Evolutionary conservation across 2,888 invertebrate species (phyloP).

Genomic region (Matsumyia berberina): DNA sequence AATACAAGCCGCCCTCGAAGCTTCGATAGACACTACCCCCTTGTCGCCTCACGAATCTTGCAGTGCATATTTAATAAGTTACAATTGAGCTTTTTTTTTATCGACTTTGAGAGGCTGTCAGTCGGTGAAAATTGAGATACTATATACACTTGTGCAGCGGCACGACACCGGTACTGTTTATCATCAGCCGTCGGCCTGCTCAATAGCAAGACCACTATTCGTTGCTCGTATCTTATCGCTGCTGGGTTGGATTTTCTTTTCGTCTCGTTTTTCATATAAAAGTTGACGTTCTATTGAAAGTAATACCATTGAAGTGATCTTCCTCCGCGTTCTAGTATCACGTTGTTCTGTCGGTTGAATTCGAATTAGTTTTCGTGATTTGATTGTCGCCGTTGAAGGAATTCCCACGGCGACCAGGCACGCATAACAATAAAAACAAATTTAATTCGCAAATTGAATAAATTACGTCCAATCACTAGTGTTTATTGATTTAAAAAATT

Average conservation of each 20-base stretch:
- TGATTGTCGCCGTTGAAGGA: not conserved
- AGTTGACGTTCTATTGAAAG: constrained; percentile 68
- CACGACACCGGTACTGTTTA: constrained; percentile 57
- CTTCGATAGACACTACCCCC: constrained; percentile 29
- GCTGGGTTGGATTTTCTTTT: constrained; percentile 20
- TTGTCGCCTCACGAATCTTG: not conserved
- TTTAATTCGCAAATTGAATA: constrained; percentile 18
- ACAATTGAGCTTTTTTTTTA: constrained; percentile 68
- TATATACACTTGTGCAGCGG: constrained; percentile 42
- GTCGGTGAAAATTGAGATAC: constrained; percentile 54
- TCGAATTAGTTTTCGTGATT: not conserved
- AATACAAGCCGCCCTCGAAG: constrained; percentile 14
- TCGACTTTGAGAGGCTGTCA: constrained; percentile 7
- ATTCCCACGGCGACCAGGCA: constrained; percentile 23
- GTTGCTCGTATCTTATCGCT: constrained; percentile 50
- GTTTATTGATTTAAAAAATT: not conserved
- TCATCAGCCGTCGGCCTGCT: constrained; percentile 14
- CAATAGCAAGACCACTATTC: constrained; percentile 12
- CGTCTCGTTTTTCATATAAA: constrained; percentile 56
- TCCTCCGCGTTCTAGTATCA: constrained; percentile 40
- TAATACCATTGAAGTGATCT: constrained; percentile 59
- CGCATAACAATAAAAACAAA: constrained; percentile 17
- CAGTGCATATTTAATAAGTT: constrained; percentile 47
- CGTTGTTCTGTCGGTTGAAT: not conserved
- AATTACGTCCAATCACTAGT: not conserved